Percentiles rank a stretch among this genome's conserved stretches.
These are phyloP conservation scores for Clistopyga incitator DNA, from an alignment of 2,888 invertebrate species.

Conservation along the genomic window DNA sequence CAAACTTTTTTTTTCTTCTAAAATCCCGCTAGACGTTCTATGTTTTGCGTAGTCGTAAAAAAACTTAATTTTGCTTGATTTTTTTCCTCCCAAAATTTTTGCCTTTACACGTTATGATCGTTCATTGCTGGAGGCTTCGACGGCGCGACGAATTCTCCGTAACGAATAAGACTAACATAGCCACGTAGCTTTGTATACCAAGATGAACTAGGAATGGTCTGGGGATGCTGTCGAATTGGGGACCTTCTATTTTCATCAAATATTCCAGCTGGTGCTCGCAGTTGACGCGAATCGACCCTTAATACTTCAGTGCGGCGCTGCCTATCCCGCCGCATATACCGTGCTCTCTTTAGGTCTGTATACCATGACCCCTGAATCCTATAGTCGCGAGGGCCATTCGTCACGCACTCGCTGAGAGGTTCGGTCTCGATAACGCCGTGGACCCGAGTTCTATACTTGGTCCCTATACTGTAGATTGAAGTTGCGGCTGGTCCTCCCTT, in stretches of 20 bases:
- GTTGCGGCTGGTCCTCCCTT: constrained; percentile 1
- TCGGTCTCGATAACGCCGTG: constrained; percentile 80
- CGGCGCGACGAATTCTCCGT: constrained; percentile 56
- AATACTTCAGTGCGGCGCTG: constrained; percentile 29
- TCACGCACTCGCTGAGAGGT: constrained; percentile 83
- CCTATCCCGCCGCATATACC: constrained; percentile 12
- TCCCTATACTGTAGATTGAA: neutral
- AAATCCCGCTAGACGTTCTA: constrained; percentile 13
- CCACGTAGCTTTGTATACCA: constrained; percentile 35
- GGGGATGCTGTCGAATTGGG: constrained; percentile 50
- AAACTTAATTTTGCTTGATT: constrained; percentile 20
- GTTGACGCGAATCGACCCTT: constrained; percentile 52
- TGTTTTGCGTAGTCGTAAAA: neutral
- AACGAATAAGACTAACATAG: constrained; percentile 50
- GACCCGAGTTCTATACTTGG: constrained; percentile 58
- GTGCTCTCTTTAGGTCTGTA: constrained; percentile 30
- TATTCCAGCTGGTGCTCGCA: constrained; percentile 74
- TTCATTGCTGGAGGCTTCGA: constrained; percentile 18
- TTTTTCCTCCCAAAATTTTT: constrained; percentile 15
- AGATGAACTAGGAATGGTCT: constrained; percentile 45
- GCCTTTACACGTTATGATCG: constrained; percentile 36
- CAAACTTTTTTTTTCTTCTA: constrained; percentile 16
- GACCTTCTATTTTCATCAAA: constrained; percentile 75
- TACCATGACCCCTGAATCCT: constrained; percentile 73
- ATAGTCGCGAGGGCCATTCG: constrained; percentile 81